Conservation (phyloP, 2,797 vertebrate genomes). For the Phalloptychus januarius region DNA sequence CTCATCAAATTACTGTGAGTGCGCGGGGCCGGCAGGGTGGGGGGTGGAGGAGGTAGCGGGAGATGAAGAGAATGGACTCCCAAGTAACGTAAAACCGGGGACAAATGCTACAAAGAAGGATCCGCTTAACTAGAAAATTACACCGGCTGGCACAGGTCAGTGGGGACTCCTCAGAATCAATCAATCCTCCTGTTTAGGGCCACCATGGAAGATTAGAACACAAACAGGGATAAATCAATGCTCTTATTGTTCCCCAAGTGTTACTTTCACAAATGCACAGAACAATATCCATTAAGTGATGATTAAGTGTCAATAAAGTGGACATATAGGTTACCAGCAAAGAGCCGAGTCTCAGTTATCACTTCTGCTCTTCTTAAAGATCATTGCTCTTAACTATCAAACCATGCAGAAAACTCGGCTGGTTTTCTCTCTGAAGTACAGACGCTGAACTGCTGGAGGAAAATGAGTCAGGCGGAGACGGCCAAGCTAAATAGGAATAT, state of each 20-base stretch:
- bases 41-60: background rate
- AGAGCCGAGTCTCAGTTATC: conserved; percentile 29
- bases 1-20: conserved; percentile 77
- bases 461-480: conserved; percentile 12
- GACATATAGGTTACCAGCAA: conserved; percentile 80
- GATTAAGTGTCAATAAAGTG: conserved; percentile 85
- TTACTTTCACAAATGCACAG: conserved; percentile 84
- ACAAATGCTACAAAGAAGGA: conserved; percentile 88
- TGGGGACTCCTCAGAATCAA: conserved; percentile 82
- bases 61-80: conserved; percentile 75
- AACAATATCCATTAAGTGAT: conserved; percentile 77
- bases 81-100: conserved; percentile 84
- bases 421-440: background rate
- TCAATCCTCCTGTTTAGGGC: conserved; percentile 80
- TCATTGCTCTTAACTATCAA: conserved; percentile 12
- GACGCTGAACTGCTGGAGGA: conserved; percentile 19
- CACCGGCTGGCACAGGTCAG: conserved; percentile 77
- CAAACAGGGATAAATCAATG: conserved; percentile 91
- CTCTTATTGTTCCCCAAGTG: conserved; percentile 84
- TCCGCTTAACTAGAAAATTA: conserved; percentile 81
- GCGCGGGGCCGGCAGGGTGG: conserved; percentile 25
- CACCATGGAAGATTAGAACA: conserved; percentile 78
- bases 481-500: conserved; percentile 40
- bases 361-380: conserved; percentile 12
- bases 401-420: conserved; percentile 1